Base-by-base conservation (phyloP, 2,797 vertebrate species). In the Pelodytes ibericus region DNA sequence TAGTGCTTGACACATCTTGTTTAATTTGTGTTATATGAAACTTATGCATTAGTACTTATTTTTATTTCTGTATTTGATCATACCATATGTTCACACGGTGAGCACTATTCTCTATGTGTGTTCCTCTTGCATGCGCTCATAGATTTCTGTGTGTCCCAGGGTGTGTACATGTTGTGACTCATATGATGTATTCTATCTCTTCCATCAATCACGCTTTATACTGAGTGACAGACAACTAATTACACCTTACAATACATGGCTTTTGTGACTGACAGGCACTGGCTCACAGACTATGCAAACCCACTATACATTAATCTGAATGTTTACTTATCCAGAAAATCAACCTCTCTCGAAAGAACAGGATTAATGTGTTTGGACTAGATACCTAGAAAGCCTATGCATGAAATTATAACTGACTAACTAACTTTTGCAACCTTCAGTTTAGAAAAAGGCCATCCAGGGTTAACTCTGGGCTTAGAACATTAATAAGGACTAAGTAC, bases 151-250 rank as follows among this genome's bases (percentile, higher is more conserved):
- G 33, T 63, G n/a, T 71, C 59, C 26, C n/a, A 41, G 75, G 75
- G 75, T 58, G 75, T 77, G 75, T 71, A 62, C 51, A 11, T 59
- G 3, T 6, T 69, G 59, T 71, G 67, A 77, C 59, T 76, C 66
- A 76, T 24, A 25, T 18, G 41, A 39, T 31, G 22, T 71, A 44
- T n/a, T n/a, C n/a, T 65, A 20, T 49, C 67, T 77, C 51, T 20
- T 65, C 49, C 60, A 71, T 71, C 75, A 68, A 75, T 75, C 56
- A 62, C 13, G 33, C 59, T 75, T 75, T 75, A 53, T 75, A 30
- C 51, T 68, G 5, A 51, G 9, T 62, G 65, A 75, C 57, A 75
- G 57, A 25, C 16, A 77, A 59, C 47, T 49, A 58, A 59, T 77
- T 77, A 56, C 63, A 58, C 63, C 29, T 64, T 58, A 71, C 36